Base-by-base conservation (phyloP, 2,888 invertebrate species). In the Andrena camellia region DNA sequence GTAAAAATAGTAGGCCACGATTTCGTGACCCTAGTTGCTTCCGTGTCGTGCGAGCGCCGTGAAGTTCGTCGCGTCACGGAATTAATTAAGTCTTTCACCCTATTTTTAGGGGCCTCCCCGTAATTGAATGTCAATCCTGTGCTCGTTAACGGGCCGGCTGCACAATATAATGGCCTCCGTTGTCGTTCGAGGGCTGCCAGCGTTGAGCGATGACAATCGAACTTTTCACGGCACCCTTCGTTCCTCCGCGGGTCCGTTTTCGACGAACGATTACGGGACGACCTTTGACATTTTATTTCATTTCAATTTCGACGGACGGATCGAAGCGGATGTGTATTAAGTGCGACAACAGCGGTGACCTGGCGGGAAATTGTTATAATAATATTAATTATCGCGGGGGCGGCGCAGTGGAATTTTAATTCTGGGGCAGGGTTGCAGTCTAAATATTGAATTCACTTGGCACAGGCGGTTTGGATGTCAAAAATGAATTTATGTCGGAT, bases 81-180 rank as follows among this genome's bases (percentile, higher is more conserved):
- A 81, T 81, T 81, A 80, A 81, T 81, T 20, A 48, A 67, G 62
- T 26, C 59, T 23, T 23, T 35, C 13, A 6, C n/a, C 13, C 5
- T 81, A 80, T 81, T 81, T 81, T 80, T 68, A 80, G 72, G 13
- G 35, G 17, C 33, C 64, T 52, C 63, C 57, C n/a, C 48, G 62
- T 80, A 72, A 79, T 80, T 80, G 72, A 80, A 79, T 67, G 80
- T 72, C 72, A 67, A 79, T 81, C 80, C 48, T 29, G 20, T 8
- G 80, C 62, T 62, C 33, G 80, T 72, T 81, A 79, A 80, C 67
- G 29, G 13, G 5, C 48, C 52, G 13, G 48, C 31, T 60, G 31
- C 59, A 29, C 59, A 60, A 59, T 48, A 60, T 70, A 60, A 70
- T 70, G 59, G 59, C 20, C 59, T 70, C 60, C 60, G 31, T 63